Evolutionary conservation across 2,888 invertebrate species (phyloP).

Genomic region (Hydropsyche betteni): DNA sequence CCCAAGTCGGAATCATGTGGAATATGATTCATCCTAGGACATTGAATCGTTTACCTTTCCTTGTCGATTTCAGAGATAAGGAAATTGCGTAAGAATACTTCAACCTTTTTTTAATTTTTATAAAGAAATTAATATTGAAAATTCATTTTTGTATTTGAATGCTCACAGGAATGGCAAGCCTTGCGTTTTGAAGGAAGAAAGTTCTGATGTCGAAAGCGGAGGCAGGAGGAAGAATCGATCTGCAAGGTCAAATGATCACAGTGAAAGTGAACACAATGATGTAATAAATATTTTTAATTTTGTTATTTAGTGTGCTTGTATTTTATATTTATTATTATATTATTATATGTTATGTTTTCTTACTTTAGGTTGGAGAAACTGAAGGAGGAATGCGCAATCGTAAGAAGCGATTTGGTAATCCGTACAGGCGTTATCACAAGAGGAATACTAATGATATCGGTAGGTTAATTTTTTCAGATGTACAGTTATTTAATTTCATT

Average conservation of each 20-base stretch:
- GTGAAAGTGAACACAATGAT: slow-evolving; percentile 54
- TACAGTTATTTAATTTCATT: background rate
- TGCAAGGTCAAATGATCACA: slow-evolving; percentile 57
- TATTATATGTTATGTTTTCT: slow-evolving; percentile 7
- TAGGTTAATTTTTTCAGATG: background rate
- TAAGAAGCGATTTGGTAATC: slow-evolving; percentile 23
- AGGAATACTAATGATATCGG: slow-evolving; percentile 45
- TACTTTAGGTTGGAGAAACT: slow-evolving; percentile 38
- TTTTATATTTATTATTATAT: no score
- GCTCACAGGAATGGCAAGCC: slow-evolving; percentile 66
- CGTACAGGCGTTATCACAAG: slow-evolving; percentile 19
- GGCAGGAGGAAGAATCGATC: slow-evolving; percentile 64
- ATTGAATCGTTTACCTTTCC: slow-evolving; percentile 76
- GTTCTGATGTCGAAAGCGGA: slow-evolving; percentile 54
- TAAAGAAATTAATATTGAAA: no score
- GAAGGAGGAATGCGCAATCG: slow-evolving; percentile 45
- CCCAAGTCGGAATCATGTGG: slow-evolving; percentile 76
- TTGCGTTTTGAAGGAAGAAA: slow-evolving; percentile 72
- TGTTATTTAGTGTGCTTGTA: background rate
- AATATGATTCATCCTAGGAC: slow-evolving; percentile 76
- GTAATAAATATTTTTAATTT: slow-evolving; percentile 23
- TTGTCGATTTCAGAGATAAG: slow-evolving; percentile 74
- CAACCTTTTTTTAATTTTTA: no score
- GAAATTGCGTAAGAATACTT: slow-evolving; percentile 70
- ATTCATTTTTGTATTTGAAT: background rate